A percentile compares a stretch with the other conserved stretches of the same genome.
Evolutionary conservation across 1,140 invertebrate species (phyloP).

Genomic region (Zophobas morio): DNA sequence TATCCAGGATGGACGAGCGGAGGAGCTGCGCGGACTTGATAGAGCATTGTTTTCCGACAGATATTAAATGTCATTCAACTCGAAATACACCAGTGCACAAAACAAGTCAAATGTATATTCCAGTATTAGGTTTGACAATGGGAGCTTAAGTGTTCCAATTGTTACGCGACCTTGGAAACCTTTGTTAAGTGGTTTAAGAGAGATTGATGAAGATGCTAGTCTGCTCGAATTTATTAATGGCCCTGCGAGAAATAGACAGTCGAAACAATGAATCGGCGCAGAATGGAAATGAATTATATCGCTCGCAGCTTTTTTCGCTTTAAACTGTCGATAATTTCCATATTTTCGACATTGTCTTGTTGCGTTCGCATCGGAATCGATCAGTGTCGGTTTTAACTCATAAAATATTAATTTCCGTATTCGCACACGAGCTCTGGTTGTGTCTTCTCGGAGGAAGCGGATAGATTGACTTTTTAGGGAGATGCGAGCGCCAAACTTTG

Average conservation of each 20-base stretch:
- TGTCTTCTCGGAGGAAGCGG: neutral
- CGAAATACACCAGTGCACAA: constrained; percentile 23
- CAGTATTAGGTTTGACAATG: constrained; percentile 44
- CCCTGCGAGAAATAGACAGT: constrained; percentile 43
- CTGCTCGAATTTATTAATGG: constrained; percentile 47
- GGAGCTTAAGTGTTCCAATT: constrained; percentile 45
- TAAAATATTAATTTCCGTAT: too few relatives aligned
- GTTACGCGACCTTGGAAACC: constrained; percentile 50
- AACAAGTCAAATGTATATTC: constrained; percentile 45
- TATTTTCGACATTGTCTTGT: neutral
- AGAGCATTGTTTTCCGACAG: constrained; percentile 49
- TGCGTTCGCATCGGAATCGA: too few relatives aligned
- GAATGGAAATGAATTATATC: constrained; percentile 48
- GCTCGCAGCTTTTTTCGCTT: constrained; percentile 20
- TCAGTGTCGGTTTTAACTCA: too few relatives aligned
- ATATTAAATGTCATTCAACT: constrained; percentile 51
- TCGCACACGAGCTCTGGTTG: too few relatives aligned
- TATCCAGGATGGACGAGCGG: constrained; percentile 44
- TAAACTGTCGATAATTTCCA: constrained; percentile 7
- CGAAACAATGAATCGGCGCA: constrained; percentile 48
- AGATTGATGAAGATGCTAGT: constrained; percentile 50
- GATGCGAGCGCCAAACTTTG: constrained; percentile 9
- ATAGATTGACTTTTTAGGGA: constrained; percentile 1
- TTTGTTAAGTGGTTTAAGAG: constrained; percentile 51
- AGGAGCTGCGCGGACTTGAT: constrained; percentile 44